These are phyloP conservation scores for Rhegmatorhina hoffmannsi DNA, from an alignment of 2,113 vertebrate species.

Conservation along the genomic window DNA sequence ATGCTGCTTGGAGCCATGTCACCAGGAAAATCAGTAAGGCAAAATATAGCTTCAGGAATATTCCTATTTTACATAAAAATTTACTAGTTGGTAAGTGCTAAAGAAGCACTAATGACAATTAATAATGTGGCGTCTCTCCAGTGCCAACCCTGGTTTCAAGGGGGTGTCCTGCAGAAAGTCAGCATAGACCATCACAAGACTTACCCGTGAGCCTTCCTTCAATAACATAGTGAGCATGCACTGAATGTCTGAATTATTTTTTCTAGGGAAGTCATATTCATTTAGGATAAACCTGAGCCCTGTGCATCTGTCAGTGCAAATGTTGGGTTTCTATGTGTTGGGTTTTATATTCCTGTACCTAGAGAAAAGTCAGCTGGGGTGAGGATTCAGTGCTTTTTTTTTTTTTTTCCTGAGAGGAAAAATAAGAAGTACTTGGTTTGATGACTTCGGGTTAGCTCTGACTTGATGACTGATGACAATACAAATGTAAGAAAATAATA, in stretches of 20 bases:
- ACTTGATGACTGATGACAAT: constrained; percentile 38
- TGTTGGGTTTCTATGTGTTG: background rate
- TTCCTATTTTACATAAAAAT: background rate
- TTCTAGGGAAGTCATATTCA: background rate
- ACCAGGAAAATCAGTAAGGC: background rate
- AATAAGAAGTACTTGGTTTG: background rate
- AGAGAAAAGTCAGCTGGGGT: background rate
- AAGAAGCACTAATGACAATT: background rate
- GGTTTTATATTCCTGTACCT: background rate
- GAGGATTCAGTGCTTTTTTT: background rate
- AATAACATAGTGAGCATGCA: background rate
- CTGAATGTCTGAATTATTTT: background rate
- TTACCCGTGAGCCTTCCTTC: background rate
- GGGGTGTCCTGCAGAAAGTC: background rate
- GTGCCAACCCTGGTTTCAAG: background rate
- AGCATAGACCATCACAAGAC: background rate
- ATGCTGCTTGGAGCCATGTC: background rate
- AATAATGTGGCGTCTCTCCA: background rate
- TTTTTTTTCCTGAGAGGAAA: background rate
- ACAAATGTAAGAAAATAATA: constrained; percentile 43
- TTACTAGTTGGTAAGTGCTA: background rate
- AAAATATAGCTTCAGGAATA: background rate
- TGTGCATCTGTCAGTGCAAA: background rate
- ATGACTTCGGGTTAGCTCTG: constrained; percentile 9
- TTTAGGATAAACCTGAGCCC: background rate